Base-by-base conservation (phyloP, 2,888 invertebrate species). In the Lepidocyrtinus sp. region DNA sequence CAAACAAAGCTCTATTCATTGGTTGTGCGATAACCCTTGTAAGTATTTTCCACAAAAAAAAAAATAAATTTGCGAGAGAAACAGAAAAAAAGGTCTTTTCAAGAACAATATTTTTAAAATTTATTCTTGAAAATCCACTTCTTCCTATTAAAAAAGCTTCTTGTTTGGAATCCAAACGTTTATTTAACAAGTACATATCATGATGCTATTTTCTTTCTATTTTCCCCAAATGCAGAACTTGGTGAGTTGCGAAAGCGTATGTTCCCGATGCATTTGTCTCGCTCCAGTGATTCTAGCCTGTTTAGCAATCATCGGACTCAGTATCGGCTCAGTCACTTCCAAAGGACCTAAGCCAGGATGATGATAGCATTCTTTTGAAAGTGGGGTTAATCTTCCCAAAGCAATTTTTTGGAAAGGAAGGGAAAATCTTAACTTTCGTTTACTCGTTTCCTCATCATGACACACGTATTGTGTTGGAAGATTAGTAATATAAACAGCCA, bases 1-100 rank as follows among this genome's bases (percentile, higher is more conserved):
- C 86, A 46, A 86, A 86, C 79, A 86, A 86, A 81, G 86, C 86
- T n/a, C 83, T 86, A 59, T 86, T 86, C 75, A 83, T 85, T 25
- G 83, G 85, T 61, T 86, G 85, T 81, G 85, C 85, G 70, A 83
- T 86, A 59, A 86, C 86, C 68, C 79, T 86, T 26, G 86, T 85
- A 82, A 86, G 84, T 74, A 65, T 55, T 65, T 26, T 19, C 62
- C 26, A n/a, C 45, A 78, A 74, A 62, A 69, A 69, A 26, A n/a
- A n/a, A n/a, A n/a, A n/a, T n/a, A n/a, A n/a, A n/a, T n/a, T n/a
- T n/a, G n/a, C n/a, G n/a, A n/a, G n/a, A n/a, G n/a, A n/a, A n/a
- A n/a, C n/a, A n/a, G n/a, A 15, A 45, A 45, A 45, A 15, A 45
- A 12, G 12, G 61, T 61, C 7, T 7, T 17, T 19, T 12, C 17